Base-by-base conservation (phyloP, 2,113 vertebrate species). In the Cyprinodon variegatus region DNA sequence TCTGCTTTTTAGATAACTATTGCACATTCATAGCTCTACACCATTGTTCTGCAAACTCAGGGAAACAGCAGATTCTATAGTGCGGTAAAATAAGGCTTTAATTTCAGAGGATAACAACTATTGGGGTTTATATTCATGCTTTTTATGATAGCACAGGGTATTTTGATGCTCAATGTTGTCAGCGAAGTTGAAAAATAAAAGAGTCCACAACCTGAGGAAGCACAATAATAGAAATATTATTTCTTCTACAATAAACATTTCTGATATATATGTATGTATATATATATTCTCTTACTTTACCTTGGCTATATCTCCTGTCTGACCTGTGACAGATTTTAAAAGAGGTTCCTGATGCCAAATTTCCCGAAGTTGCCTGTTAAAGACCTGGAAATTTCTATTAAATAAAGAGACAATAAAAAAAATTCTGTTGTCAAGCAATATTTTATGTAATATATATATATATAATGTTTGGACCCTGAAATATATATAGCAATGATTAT, bases 131-230 rank as follows among this genome's bases (percentile, higher is more conserved):
- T 22, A n/a, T 36, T 57, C 17, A 61, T 17, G 48, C 78, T 36
- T 53, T 13, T 67, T 53, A 60, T 41, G 53, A 39, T 46, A 14
- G 3, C 72, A 53, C 67, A 67, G 1, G 2, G 13, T 39, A 40
- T 81, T 41, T 57, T 53, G 20, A 50, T 88, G 72, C 62, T 83
- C 72, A 67, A 40, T 70, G 59, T 37, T 53, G 37, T 95, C 94
- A 96, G 76, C 93, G 92, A 61, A 97, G 93, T 83, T 96, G 95
- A 88, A 95, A 96, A 92, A 98, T 95, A 93, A 96, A 96, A 59
- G 94, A 94, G 87, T 96, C 95, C 87, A 97, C 93, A 89, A 92
- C 94, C 97, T 98, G 86, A 61, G 85, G 46, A 72, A 46, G 53
- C 77, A 77, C 66, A 48, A 79, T 43, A 3, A 50, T 7, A 8